A percentile compares a stretch with the other conserved stretches of the same genome.
Conservation (phyloP, 2,888 invertebrate genomes). For the Thumatha senex region DNA sequence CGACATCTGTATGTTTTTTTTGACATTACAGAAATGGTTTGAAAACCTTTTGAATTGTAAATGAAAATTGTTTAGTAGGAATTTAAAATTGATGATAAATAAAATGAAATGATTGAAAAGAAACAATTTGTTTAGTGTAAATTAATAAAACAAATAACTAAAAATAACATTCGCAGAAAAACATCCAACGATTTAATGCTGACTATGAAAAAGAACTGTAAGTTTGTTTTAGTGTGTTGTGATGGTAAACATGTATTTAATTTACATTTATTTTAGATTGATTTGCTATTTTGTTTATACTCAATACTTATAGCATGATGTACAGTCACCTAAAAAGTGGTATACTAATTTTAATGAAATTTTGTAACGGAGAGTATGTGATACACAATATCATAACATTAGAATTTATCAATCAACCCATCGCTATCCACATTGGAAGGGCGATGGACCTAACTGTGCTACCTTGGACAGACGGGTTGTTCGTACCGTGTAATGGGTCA, state of each 20-base stretch:
- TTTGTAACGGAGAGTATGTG: too few relatives aligned
- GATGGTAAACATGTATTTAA: constrained; percentile 53
- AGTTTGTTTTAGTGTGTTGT: constrained; percentile 81
- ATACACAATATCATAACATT: too few relatives aligned
- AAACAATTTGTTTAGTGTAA: too few relatives aligned
- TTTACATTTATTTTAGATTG: not conserved
- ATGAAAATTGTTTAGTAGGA: too few relatives aligned
- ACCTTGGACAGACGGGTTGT: too few relatives aligned
- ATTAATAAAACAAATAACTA: constrained; percentile 25
- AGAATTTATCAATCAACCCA: too few relatives aligned
- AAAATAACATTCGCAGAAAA: constrained; percentile 72
- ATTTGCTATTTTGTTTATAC: constrained; percentile 1
- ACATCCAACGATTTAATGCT: constrained; percentile 80
- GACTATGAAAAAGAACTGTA: constrained; percentile 76
- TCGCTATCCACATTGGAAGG: too few relatives aligned
- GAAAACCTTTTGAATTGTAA: not conserved
- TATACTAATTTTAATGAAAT: too few relatives aligned
- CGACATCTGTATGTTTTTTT: constrained; percentile 8
- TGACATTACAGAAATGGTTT: not conserved
- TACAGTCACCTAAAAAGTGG: not conserved
- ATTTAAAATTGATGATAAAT: not conserved
- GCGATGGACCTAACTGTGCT: too few relatives aligned
- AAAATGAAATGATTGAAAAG: not conserved
- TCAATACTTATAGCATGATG: not conserved
- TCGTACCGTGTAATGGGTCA: too few relatives aligned